A percentile compares a stretch with the other conserved stretches of the same genome.
These are phyloP conservation scores for Polypedilum vanderplanki DNA, from an alignment of 1,140 invertebrate genomes.

Conservation along the genomic window DNA sequence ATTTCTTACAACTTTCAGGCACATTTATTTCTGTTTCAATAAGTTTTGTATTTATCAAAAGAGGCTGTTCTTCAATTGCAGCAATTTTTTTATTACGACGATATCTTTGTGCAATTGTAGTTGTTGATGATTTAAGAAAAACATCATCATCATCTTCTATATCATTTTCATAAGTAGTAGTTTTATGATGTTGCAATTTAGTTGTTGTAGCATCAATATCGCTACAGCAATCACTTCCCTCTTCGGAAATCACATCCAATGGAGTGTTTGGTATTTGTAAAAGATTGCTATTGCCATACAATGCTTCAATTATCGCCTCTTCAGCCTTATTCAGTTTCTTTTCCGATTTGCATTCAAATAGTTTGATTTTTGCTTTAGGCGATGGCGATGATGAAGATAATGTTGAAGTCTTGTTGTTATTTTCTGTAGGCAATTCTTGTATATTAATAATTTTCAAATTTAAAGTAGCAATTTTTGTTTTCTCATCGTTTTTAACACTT, in stretches of 20 bases:
- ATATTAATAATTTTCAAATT: not conserved
- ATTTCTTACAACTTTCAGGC: not conserved
- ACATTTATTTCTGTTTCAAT: conserved; percentile 21
- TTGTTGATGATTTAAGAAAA: not conserved
- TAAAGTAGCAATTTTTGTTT: not conserved
- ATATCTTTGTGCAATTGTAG: not conserved
- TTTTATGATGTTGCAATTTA: not conserved
- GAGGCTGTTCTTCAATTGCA: not conserved
- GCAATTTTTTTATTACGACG: not conserved
- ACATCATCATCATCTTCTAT: not conserved
- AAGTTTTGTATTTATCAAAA: conserved; percentile 4
- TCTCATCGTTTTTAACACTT: conserved; percentile 14
- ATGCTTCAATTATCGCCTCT: conserved; percentile 27
- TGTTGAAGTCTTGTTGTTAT: not conserved
- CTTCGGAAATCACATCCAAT: conserved; percentile 21
- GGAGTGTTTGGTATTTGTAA: not conserved
- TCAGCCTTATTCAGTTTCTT: conserved; percentile 20
- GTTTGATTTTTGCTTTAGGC: not conserved
- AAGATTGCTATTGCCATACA: conserved; percentile 2
- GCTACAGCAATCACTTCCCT: conserved; percentile 7
- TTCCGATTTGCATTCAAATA: conserved; percentile 14
- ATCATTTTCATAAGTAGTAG: not conserved
- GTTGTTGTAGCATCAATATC: conserved; percentile 4
- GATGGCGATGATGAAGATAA: not conserved
- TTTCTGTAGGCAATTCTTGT: not conserved